Conservation (phyloP, 2,797 vertebrate genomes). For the Melanotaenia parkinsoni region DNA sequence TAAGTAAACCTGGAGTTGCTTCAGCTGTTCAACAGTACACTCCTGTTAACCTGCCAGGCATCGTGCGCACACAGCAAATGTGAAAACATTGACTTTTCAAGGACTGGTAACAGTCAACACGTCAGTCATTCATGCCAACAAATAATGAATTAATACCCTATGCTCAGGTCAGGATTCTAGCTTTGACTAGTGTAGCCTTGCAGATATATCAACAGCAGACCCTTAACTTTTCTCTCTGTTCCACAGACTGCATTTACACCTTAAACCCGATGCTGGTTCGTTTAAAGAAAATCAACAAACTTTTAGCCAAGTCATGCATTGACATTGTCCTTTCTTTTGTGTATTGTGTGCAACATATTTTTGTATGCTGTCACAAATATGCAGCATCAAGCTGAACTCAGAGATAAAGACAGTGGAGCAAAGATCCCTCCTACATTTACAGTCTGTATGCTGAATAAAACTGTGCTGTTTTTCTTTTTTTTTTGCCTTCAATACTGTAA, state of each 20-base stretch:
- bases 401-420: constrained; percentile 22
- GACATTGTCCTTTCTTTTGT: constrained; percentile 45
- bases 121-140: constrained; percentile 33
- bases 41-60: constrained; percentile 29
- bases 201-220: constrained; percentile 46
- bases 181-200: constrained; percentile 68
- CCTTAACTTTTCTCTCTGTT: constrained; percentile 24
- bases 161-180: constrained; percentile 72
- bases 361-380: constrained; percentile 31
- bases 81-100: constrained; percentile 28
- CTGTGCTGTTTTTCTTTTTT: constrained; percentile 27
- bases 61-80: constrained; percentile 12
- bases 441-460: constrained; percentile 33
- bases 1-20: constrained; percentile 37
- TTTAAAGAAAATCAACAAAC: constrained; percentile 30
- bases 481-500: constrained; percentile 49
- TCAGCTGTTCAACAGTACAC: constrained; percentile 22
- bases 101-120: constrained; percentile 16
- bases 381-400: constrained; percentile 32
- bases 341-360: constrained; percentile 34
- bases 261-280: constrained; percentile 35
- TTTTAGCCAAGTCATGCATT: constrained; percentile 38
- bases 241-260: constrained; percentile 40
- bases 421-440: constrained; percentile 16
- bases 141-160: constrained; percentile 36